Percentiles rank a stretch among this genome's conserved stretches.
Evolutionary conservation across 2,888 invertebrate genomes (phyloP).

Genomic region (Neoaliturus tenellus): DNA sequence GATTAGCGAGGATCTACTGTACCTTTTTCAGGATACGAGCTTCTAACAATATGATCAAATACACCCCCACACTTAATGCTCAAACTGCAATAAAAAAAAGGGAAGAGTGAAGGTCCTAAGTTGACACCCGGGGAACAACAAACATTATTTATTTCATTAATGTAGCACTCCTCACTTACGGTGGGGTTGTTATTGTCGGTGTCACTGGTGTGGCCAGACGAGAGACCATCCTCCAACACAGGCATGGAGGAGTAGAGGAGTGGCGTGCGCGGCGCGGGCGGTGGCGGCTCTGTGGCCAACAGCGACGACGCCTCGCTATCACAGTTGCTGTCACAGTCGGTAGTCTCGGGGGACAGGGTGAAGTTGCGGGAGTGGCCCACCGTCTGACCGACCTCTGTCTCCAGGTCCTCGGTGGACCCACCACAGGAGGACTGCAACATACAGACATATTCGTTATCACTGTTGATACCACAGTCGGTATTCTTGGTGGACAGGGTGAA

Average conservation of each 20-base stretch:
- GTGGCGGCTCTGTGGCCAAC: slow-evolving; percentile 70
- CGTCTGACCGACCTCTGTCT: slow-evolving; percentile 77
- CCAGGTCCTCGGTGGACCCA: slow-evolving; percentile 62
- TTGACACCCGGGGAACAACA: no score
- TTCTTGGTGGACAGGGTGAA: slow-evolving; percentile 95
- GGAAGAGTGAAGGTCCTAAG: no score
- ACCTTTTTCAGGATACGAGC: no score
- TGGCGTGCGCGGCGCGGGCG: slow-evolving; percentile 20
- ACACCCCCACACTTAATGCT: no score
- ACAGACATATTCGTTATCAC: slow-evolving; percentile 87
- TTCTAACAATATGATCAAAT: no score
- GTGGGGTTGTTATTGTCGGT: slow-evolving; percentile 92
- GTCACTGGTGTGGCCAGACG: slow-evolving; percentile 95
- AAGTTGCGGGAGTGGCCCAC: slow-evolving; percentile 88
- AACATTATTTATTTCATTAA: no score
- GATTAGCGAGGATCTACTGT: no score
- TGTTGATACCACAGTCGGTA: slow-evolving; percentile 94
- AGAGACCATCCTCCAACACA: slow-evolving; percentile 94
- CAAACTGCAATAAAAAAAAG: no score
- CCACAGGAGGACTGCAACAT: slow-evolving; percentile 64
- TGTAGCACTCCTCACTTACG: no score
- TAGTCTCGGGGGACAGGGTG: slow-evolving; percentile 94
- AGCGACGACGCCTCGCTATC: slow-evolving; percentile 90
- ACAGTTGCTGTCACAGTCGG: slow-evolving; percentile 93
- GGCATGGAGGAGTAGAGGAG: slow-evolving; percentile 89